Evolutionary conservation across 2,797 vertebrate genomes (phyloP).

Genomic region (Gymnothorax reevesii): DNA sequence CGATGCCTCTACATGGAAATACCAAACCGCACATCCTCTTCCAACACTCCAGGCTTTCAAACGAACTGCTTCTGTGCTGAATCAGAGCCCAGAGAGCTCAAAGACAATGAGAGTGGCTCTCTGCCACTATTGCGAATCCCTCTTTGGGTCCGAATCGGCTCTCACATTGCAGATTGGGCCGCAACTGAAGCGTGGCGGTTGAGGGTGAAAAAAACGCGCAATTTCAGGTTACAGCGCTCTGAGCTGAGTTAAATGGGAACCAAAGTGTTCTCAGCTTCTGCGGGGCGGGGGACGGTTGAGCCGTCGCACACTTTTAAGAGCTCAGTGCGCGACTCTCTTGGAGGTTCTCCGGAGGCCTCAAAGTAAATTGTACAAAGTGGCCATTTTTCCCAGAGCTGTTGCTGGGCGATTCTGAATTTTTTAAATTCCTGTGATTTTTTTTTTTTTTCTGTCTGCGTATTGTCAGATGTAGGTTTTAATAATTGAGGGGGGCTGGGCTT

Average conservation of each 20-base stretch:
- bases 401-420: conserved; percentile 11
- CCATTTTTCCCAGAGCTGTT: conserved; percentile 49
- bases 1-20: neutral
- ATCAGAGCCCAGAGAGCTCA: neutral
- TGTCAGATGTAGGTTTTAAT: conserved; percentile 66
- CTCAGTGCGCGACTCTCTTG: conserved; percentile 45
- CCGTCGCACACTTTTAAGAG: conserved; percentile 47
- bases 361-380: conserved; percentile 51
- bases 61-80: neutral
- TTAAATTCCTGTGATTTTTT: conserved; percentile 37
- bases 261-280: neutral
- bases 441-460: conserved; percentile 41
- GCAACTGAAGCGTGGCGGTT: neutral
- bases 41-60: neutral
- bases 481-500: conserved; percentile 49
- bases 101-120: neutral
- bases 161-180: neutral
- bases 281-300: conserved; percentile 15
- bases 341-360: conserved; percentile 48
- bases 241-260: neutral
- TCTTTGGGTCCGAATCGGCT: neutral
- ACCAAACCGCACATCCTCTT: neutral
- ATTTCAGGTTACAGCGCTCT: neutral
- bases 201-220: neutral
- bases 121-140: too few relatives aligned